These are phyloP conservation scores for Orgyia antiqua DNA, from an alignment of 2,888 invertebrate species.

Conservation along the genomic window DNA sequence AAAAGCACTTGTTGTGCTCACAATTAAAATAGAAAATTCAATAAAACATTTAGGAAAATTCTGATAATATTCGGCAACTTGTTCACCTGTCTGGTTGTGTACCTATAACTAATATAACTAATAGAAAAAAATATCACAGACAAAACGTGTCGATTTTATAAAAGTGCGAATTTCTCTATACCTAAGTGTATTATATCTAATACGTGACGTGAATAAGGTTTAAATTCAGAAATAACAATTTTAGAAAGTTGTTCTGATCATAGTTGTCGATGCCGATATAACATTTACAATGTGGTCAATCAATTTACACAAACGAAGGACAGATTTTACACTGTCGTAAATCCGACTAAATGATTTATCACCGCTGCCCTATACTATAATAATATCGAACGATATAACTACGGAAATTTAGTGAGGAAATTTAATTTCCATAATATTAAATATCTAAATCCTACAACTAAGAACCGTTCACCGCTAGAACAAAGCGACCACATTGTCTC, in stretches of 20 bases:
- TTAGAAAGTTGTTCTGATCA: slow-evolving; percentile 24
- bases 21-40: not conserved
- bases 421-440: slow-evolving; percentile 18
- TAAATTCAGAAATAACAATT: slow-evolving; percentile 1
- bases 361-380: slow-evolving; percentile 14
- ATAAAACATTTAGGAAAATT: slow-evolving; percentile 13
- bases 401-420: slow-evolving; percentile 22
- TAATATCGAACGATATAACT: slow-evolving; percentile 24
- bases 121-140: slow-evolving; percentile 32
- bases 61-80: slow-evolving; percentile 15
- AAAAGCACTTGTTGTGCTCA: no score
- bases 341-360: slow-evolving; percentile 14
- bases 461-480: slow-evolving; percentile 28
- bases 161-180: slow-evolving; percentile 22
- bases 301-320: slow-evolving; percentile 22
- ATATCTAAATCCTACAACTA: slow-evolving; percentile 31
- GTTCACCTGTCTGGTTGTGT: slow-evolving; percentile 13
- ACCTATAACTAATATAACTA: slow-evolving; percentile 30
- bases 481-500: slow-evolving; percentile 50
- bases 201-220: slow-evolving; percentile 3
- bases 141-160: slow-evolving; percentile 28
- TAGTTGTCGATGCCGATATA: slow-evolving; percentile 32
- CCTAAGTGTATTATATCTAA: slow-evolving; percentile 13
- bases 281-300: slow-evolving; percentile 28
- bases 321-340: slow-evolving; percentile 14